Base-by-base conservation (phyloP, 2,113 vertebrate species). In the Dicerorhinus sumatrensis region DNA sequence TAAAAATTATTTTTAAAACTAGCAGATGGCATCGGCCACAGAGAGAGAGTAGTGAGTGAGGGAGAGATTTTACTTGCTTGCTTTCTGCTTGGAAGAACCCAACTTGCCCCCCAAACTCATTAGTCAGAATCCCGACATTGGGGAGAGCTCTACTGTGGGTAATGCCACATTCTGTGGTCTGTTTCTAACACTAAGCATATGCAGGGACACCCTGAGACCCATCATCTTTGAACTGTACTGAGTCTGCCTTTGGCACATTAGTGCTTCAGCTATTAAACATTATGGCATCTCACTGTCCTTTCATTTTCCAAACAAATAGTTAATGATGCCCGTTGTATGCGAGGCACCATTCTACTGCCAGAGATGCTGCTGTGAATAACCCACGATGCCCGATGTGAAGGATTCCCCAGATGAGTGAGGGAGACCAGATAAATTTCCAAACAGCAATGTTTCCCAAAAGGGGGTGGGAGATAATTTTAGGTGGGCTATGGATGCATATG, bases 1-100 rank as follows among this genome's bases (percentile, higher is more conserved):
- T 98, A 97, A 97, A 98, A 97, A 96, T 98, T 98, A 98, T 98
- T 98, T 98, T 98, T 98, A 96, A 98, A 98, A 96, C 97, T 83
- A 97, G 94, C 98, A 98, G 98, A 98, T 98, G 98, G 98, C 97
- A 98, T 96, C 1, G 97, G 97, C 97, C 97, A 98, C 54, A 82
- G 95, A 96, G 75, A 96, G 67, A 96, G 76, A 97, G 60, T 83
- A 95, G 77, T 18, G 60, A 98, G 83, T 48, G 51, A 97, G 87
- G 90, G 67, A 98, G 92, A 93, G 94, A 94, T 72, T 96, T 95
- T 73, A 70, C 87, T 96, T 88, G 96, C 91, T 93, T 89, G 75
- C 85, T 97, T 95, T 96, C 76, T 91, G 96, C 93, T 80, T 60
- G 36, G 73, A 95, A 95, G 95, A 94, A 84, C 62, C 91, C 76